These are phyloP conservation scores for Lamproptera curius DNA, from an alignment of 2,888 invertebrate species.

Conservation along the genomic window DNA sequence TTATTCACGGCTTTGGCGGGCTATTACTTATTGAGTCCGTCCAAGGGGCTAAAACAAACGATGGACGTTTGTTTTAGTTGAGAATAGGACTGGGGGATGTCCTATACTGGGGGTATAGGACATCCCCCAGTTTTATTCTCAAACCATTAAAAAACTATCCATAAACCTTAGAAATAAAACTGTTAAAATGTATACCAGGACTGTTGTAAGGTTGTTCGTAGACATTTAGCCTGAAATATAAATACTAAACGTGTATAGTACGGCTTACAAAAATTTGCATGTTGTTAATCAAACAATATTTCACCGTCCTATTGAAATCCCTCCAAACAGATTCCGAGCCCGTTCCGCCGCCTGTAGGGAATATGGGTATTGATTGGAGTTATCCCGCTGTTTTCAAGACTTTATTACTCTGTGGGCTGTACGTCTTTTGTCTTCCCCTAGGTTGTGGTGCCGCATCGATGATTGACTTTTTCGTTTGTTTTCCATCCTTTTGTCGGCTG, in stretches of 20 bases:
- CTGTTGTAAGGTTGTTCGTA: background rate
- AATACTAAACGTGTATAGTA: background rate
- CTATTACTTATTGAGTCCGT: too few species aligned
- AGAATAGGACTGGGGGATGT: too few species aligned
- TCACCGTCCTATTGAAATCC: constrained; percentile 11
- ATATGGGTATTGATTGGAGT: constrained; percentile 57
- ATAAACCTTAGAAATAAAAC: too few species aligned
- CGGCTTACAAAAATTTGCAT: constrained; percentile 1
- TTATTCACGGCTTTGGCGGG: too few species aligned
- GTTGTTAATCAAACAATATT: constrained; percentile 7
- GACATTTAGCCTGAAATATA: background rate
- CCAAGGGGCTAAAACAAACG: too few species aligned
- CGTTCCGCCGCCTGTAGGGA: constrained; percentile 35
- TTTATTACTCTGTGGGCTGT: constrained; percentile 49
- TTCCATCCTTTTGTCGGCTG: constrained; percentile 19
- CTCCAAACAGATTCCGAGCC: constrained; percentile 1
- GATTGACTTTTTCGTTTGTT: constrained; percentile 33
- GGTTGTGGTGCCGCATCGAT: constrained; percentile 37
- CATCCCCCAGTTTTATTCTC: too few species aligned
- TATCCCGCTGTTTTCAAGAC: constrained; percentile 60
- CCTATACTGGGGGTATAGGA: too few species aligned
- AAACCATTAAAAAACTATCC: too few species aligned
- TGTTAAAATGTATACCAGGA: too few species aligned
- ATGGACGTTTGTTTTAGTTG: too few species aligned
- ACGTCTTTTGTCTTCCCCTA: constrained; percentile 42